phyloP scores from a whole-genome alignment of 37 sponge, comb jelly and placozoan genomes.

The Haliclona indistincta region DNA sequence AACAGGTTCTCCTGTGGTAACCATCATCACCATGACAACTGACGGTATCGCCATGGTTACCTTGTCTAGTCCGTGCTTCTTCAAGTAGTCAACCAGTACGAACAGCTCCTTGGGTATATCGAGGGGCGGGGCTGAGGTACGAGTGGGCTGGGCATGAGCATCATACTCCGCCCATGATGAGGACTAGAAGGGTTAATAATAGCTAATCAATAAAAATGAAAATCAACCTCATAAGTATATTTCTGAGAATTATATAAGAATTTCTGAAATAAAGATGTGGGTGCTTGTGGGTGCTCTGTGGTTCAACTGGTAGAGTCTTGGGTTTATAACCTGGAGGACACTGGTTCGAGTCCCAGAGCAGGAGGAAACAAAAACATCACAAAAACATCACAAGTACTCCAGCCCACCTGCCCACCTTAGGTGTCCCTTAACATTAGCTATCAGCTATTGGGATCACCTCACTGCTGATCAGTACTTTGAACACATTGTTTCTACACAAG shows the following conservation, averaged over 20 bases:
- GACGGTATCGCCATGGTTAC: conserved; percentile 9
- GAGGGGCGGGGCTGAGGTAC: conserved; percentile 31
- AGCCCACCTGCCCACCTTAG: no score
- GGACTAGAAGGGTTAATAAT: conserved; percentile 9
- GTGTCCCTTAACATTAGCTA: no score
- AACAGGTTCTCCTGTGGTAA: conserved; percentile 72
- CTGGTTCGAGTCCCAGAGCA: no score
- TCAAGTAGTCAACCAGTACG: conserved; percentile 49
- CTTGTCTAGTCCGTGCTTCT: conserved; percentile 25
- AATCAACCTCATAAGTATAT: neutral
- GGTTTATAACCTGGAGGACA: no score
- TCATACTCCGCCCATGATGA: conserved; percentile 55
- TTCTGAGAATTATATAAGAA: neutral
- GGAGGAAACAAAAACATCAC: no score
- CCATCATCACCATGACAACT: neutral
- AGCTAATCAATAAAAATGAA: neutral
- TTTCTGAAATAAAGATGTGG: no score
- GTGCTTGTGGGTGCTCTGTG: no score
- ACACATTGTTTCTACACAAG: no score
- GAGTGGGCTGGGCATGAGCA: neutral
- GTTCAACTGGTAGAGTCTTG: no score
- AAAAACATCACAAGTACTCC: no score
- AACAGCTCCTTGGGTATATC: conserved; percentile 81
- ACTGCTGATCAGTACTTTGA: no score
- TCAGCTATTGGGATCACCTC: no score